These are phyloP conservation scores for Regulus satrapa DNA, from an alignment of 2,113 vertebrate genomes.

Conservation along the genomic window DNA sequence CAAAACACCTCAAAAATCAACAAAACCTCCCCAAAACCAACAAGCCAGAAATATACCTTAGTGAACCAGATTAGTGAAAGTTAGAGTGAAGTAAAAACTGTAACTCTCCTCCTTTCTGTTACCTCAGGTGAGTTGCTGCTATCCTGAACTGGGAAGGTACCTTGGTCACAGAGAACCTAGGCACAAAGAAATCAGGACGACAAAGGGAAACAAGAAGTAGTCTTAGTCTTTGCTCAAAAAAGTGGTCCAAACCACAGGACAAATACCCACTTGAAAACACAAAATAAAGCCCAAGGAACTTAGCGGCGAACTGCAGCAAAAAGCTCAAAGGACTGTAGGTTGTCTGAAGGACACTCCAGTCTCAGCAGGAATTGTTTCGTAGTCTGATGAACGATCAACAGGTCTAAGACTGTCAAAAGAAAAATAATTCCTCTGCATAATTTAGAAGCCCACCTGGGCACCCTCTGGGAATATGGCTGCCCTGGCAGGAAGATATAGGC, in stretches of 20 bases:
- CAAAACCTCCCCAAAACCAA: neutral
- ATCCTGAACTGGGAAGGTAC: neutral
- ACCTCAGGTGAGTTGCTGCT: neutral
- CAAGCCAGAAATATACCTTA: neutral
- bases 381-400: neutral
- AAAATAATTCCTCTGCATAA: neutral
- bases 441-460: neutral
- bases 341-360: neutral
- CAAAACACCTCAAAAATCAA: neutral
- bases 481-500: neutral
- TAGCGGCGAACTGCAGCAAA: neutral
- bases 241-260: neutral
- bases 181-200: neutral
- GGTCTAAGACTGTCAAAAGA: neutral
- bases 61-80: neutral
- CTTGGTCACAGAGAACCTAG: neutral
- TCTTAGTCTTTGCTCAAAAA: neutral
- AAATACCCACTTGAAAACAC: neutral
- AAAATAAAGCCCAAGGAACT: neutral
- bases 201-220: neutral
- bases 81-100: neutral
- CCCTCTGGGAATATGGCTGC: neutral
- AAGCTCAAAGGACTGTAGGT: neutral
- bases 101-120: neutral
- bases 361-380: neutral